A percentile compares a stretch with the other conserved stretches of the same genome.
Conservation (phyloP, 2,797 vertebrate species). For the Acipenser oxyrinchus region DNA sequence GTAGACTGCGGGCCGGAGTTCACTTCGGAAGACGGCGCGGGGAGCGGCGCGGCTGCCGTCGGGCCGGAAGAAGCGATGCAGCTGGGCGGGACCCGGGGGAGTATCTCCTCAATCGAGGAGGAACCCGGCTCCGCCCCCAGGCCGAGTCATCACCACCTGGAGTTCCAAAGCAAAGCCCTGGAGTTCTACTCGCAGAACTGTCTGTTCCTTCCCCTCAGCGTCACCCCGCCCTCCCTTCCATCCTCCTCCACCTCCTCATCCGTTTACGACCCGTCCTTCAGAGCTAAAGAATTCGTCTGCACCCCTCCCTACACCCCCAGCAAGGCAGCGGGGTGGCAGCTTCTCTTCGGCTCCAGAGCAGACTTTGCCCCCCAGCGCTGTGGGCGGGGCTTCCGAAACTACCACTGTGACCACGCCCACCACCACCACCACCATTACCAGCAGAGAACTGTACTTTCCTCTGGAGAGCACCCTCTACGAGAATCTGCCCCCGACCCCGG, state of each 20-base stretch:
- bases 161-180: conserved; percentile 39
- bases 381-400: conserved; percentile 45
- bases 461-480: conserved; percentile 74
- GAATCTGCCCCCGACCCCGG: conserved; percentile 87
- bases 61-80: conserved; percentile 44
- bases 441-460: conserved; percentile 72
- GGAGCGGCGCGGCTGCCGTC: conserved; percentile 48
- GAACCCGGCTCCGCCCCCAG: conserved; percentile 26
- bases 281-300: conserved; percentile 79
- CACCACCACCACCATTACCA: conserved; percentile 51
- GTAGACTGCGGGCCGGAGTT: conserved; percentile 9
- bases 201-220: conserved; percentile 68
- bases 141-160: neutral
- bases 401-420: conserved; percentile 51
- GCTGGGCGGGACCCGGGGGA: conserved; percentile 60
- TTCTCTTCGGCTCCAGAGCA: conserved; percentile 72
- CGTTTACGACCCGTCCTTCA: conserved; percentile 51
- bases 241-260: conserved; percentile 57
- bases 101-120: conserved; percentile 74
- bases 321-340: conserved; percentile 60
- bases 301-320: conserved; percentile 82
- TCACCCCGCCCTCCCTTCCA: conserved; percentile 54
- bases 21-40: conserved; percentile 34
- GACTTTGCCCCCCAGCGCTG: conserved; percentile 64
- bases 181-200: conserved; percentile 75